A percentile compares a stretch with the other conserved stretches of the same genome.
Conservation (phyloP, 2,797 vertebrate genomes). For the Scomberomorus guttatus region DNA sequence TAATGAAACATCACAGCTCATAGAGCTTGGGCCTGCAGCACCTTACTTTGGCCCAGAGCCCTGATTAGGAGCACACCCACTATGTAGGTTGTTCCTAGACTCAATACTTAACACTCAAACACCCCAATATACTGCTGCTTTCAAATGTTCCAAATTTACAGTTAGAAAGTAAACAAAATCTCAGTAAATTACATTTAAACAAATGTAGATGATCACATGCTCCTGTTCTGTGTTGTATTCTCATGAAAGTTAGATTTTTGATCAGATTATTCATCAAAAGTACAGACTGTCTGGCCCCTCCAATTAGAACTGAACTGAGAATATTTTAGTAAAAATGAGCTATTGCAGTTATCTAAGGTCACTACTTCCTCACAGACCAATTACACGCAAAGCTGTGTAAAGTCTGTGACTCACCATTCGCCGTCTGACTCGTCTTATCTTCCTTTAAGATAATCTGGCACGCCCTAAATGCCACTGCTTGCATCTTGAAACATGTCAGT, state of each 20-base stretch:
- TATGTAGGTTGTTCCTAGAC: conserved; percentile 69
- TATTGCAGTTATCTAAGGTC: conserved; percentile 52
- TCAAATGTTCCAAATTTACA: conserved; percentile 31
- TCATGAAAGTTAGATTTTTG: conserved; percentile 27
- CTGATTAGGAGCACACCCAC: conserved; percentile 66
- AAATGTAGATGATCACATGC: conserved; percentile 13
- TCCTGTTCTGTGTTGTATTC: conserved; percentile 27
- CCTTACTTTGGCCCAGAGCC: conserved; percentile 65
- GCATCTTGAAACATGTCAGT: conserved; percentile 46
- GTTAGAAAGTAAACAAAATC: conserved; percentile 7
- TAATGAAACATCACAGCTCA: conserved; percentile 82
- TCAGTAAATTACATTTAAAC: background rate
- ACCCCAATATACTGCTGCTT: conserved; percentile 33
- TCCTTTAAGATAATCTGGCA: conserved; percentile 60
- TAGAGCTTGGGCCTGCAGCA: conserved; percentile 69
- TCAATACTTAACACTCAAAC: conserved; percentile 46
- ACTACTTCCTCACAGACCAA: conserved; percentile 43
- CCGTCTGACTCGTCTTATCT: conserved; percentile 52
- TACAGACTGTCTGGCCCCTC: conserved; percentile 22
- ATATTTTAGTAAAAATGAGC: conserved; percentile 37
- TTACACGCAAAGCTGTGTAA: conserved; percentile 43
- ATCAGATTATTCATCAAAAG: conserved; percentile 36
- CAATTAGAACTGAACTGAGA: conserved; percentile 24
- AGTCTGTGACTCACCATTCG: conserved; percentile 52
- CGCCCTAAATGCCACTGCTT: conserved; percentile 56